phyloP scores from a whole-genome alignment of 2,888 invertebrate genomes.

The Neria commutata region DNA sequence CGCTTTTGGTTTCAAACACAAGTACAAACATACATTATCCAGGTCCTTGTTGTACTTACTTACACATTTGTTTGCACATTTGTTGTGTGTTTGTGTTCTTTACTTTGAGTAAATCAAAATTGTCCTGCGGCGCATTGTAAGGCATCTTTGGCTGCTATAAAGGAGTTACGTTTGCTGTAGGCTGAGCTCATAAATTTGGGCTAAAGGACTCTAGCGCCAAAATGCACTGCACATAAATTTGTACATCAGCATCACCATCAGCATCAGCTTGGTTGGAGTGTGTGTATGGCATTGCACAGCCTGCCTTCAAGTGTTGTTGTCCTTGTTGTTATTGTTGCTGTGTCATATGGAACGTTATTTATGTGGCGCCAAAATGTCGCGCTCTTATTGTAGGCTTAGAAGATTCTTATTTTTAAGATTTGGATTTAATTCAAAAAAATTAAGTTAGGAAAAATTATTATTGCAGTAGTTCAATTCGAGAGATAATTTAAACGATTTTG shows the following conservation, averaged over 20 bases:
- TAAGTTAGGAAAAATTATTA: too few species aligned
- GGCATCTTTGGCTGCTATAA: not conserved
- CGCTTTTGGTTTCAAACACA: too few species aligned
- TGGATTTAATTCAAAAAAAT: not conserved
- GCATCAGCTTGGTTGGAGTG: too few species aligned
- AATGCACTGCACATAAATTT: not conserved
- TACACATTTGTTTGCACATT: too few species aligned
- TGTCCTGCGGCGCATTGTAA: not conserved
- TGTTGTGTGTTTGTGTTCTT: too few species aligned
- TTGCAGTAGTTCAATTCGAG: too few species aligned
- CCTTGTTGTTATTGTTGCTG: slow-evolving; percentile 41
- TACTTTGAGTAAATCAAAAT: too few species aligned
- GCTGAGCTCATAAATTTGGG: slow-evolving; percentile 16
- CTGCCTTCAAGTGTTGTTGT: slow-evolving; percentile 36
- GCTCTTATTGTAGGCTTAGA: slow-evolving; percentile 21
- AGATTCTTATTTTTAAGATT: slow-evolving; percentile 2
- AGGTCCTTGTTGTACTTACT: too few species aligned
- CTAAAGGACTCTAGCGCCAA: not conserved
- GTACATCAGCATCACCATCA: too few species aligned
- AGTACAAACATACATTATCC: too few species aligned
- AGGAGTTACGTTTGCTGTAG: not conserved
- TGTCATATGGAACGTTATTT: slow-evolving; percentile 45
- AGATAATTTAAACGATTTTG: too few species aligned
- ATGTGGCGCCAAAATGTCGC: slow-evolving; percentile 47
- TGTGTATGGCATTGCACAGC: too few species aligned